Evolutionary conservation across 2,113 vertebrate species (phyloP).

Genomic region (Mobula birostris): DNA sequence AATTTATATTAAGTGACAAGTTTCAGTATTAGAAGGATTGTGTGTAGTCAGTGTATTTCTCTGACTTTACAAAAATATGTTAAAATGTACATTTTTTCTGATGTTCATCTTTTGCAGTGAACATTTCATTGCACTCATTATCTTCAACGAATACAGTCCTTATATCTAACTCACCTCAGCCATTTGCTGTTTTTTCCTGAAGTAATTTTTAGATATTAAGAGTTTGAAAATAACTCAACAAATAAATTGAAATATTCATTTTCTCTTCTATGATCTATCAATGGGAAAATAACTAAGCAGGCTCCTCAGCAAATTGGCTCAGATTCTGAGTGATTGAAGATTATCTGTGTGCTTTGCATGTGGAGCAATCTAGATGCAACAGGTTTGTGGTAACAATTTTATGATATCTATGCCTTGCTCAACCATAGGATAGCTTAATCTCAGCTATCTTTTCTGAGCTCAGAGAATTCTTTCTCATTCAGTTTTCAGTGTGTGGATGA

Average conservation of each 20-base stretch:
- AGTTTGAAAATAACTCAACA: neutral
- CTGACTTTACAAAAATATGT: neutral
- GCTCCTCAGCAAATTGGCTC: neutral
- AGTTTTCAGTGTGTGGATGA: neutral
- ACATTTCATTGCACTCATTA: neutral
- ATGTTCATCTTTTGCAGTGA: neutral
- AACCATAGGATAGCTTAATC: neutral
- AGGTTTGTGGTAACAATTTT: neutral
- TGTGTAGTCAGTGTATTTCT: neutral
- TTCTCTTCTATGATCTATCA: neutral
- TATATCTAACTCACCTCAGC: neutral
- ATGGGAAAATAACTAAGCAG: neutral
- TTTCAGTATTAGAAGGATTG: neutral
- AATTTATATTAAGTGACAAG: neutral
- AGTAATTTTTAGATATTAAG: neutral
- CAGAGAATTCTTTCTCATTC: neutral
- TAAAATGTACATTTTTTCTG: neutral
- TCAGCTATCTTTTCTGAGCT: neutral
- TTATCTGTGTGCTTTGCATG: too few species aligned
- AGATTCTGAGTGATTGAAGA: neutral
- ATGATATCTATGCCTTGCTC: neutral
- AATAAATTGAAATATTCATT: neutral
- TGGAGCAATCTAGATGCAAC: neutral
- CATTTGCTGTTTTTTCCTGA: neutral
- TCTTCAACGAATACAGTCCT: neutral